These are phyloP conservation scores for Diarsia rubi DNA, from an alignment of 2,888 invertebrate species.

Conservation along the genomic window DNA sequence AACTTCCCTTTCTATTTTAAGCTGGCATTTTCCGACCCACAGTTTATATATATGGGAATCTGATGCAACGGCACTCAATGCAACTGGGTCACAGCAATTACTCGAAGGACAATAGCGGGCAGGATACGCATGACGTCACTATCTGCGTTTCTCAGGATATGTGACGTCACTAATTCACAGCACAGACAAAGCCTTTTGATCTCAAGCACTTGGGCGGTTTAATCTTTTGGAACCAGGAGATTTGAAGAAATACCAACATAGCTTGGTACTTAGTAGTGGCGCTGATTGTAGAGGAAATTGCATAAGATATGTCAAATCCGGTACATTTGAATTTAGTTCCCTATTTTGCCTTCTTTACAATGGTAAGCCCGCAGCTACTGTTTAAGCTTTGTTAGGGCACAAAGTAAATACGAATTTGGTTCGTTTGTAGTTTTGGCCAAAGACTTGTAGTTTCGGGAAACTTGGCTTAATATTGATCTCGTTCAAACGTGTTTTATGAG, in stretches of 20 bases:
- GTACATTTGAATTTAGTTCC: constrained; percentile 10
- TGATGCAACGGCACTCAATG: constrained; percentile 49
- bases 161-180: constrained; percentile 37
- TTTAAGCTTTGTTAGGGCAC: constrained; percentile 10
- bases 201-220: constrained; percentile 36
- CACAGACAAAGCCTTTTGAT: constrained; percentile 36
- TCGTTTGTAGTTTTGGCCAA: constrained; percentile 26
- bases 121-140: constrained; percentile 53
- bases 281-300: constrained; percentile 5
- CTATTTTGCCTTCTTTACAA: constrained; percentile 10
- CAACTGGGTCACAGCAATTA: constrained; percentile 57
- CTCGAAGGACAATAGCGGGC: constrained; percentile 56
- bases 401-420: constrained; percentile 27
- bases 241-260: constrained; percentile 3
- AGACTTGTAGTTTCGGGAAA: neutral
- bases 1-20: constrained; percentile 30
- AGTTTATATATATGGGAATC: constrained; percentile 12
- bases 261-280: neutral
- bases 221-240: constrained; percentile 33
- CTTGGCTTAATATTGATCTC: neutral
- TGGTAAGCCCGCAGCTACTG: constrained; percentile 16
- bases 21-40: constrained; percentile 30
- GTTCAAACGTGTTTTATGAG: neutral
- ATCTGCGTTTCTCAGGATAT: constrained; percentile 36
- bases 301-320: neutral